Conservation (phyloP, 2,797 vertebrate genomes). For the Protonibea diacanthus region DNA sequence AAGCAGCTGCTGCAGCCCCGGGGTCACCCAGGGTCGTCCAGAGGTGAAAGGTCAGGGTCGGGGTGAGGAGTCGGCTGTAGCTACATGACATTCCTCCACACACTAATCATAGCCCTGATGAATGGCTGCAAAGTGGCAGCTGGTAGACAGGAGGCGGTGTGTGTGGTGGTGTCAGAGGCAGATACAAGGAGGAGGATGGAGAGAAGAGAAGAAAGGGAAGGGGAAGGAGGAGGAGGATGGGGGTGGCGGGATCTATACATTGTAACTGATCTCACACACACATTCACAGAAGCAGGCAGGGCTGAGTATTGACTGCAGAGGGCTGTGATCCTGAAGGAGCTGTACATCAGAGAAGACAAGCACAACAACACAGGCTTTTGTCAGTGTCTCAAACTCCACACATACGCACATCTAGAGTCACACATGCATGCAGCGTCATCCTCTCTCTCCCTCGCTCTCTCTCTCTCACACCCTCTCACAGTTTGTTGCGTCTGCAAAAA, state of each 20-base stretch:
- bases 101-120: slow-evolving; percentile 80
- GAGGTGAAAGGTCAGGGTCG: slow-evolving; percentile 66
- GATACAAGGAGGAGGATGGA: slow-evolving; percentile 52
- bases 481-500: slow-evolving; percentile 81
- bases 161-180: slow-evolving; percentile 52
- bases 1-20: slow-evolving; percentile 68
- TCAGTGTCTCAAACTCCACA: slow-evolving; percentile 70
- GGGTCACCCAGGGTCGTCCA: slow-evolving; percentile 52
- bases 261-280: slow-evolving; percentile 52
- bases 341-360: slow-evolving; percentile 78
- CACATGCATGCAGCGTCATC: slow-evolving; percentile 50
- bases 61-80: slow-evolving; percentile 75
- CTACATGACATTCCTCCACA: slow-evolving; percentile 79
- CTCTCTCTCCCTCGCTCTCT: slow-evolving; percentile 15
- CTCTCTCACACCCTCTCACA: slow-evolving; percentile 25
- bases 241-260: slow-evolving; percentile 46
- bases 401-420: slow-evolving; percentile 39
- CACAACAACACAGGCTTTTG: slow-evolving; percentile 74
- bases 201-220: slow-evolving; percentile 21
- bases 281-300: slow-evolving; percentile 53
- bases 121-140: slow-evolving; percentile 74
- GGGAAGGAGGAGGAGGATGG: neutral
- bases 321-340: slow-evolving; percentile 76
- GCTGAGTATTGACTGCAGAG: slow-evolving; percentile 69
- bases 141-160: slow-evolving; percentile 70